Base-by-base conservation (phyloP, 2,797 vertebrate genomes). In the Gallinago nigripennis region DNA sequence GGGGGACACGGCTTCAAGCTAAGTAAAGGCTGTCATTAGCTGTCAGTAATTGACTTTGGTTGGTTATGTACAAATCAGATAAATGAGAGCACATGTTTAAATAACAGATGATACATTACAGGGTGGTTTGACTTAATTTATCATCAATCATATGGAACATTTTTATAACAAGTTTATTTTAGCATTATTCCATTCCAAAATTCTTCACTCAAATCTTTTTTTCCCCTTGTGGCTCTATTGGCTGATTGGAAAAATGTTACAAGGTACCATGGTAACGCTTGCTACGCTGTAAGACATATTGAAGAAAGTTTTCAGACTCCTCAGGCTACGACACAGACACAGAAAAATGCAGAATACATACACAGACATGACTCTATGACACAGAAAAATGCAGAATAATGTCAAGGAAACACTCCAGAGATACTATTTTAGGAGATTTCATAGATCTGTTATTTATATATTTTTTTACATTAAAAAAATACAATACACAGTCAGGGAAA, bases 81-180 rank as follows among this genome's bases (percentile, higher is more conserved):
- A 88, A 82, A 93, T 90, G 58, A 95, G 41, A 95, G 80, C 73
- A 85, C 78, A 77, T 78, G 58, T 95, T 97, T 95, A 96, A 95
- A 58, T 86, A 96, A 90, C 82, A 94, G 91, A 94, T 96, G 84
- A 96, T 92, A 87, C 20, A 95, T 72, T 87, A 88, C 77, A 92
- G 78, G 69, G 90, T 84, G 94, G 73, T 93, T 96, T 95, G 92
- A 96, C 95, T 77, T 82, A 91, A 95, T 92, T 95, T 91, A 89
- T 82, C 71, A 54, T 91, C 78, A 94, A 84, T 91, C 92, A 93
- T 95, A 93, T 64, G 85, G 75, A 75, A 48, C 46, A 83, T 79
- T 94, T 97, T 96, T 87, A 90, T 96, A 97, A 94, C 33, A 82
- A 89, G 71, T 95, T 97, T 97, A 96, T 98, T 97, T 97, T 96